Conservation (phyloP, 2,888 invertebrate species). For the Punctoribates punctum region DNA sequence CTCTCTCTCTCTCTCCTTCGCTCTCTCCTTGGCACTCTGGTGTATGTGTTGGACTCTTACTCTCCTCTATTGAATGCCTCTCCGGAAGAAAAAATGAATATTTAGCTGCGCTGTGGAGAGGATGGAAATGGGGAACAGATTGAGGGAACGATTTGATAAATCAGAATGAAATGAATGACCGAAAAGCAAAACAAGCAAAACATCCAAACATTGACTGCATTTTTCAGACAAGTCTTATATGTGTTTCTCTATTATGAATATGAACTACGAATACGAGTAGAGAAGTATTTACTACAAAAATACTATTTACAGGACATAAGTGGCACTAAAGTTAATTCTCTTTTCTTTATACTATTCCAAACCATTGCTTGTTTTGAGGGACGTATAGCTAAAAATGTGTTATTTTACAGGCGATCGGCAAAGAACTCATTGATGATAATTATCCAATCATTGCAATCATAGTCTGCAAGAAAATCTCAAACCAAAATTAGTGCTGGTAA, state of each 20-base stretch:
- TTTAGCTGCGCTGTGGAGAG: not conserved
- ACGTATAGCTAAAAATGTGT: constrained; percentile 27
- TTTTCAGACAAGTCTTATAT: not conserved
- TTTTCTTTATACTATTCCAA: not conserved
- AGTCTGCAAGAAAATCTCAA: constrained; percentile 8
- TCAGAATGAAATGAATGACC: constrained; percentile 32
- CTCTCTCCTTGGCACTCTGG: not conserved
- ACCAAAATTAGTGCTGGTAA: constrained; percentile 28
- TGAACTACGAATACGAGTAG: constrained; percentile 15
- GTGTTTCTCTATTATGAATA: not conserved
- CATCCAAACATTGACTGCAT: not conserved
- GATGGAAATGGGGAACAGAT: constrained; percentile 18
- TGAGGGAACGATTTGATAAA: constrained; percentile 25
- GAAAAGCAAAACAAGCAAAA: constrained; percentile 4
- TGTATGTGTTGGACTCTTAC: too few relatives aligned
- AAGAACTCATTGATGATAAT: constrained; percentile 34
- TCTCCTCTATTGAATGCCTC: not conserved
- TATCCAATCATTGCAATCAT: constrained; percentile 17
- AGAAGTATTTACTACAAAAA: constrained; percentile 22
- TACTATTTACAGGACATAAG: constrained; percentile 4
- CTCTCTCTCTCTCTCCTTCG: not conserved
- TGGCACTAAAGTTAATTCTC: constrained; percentile 9
- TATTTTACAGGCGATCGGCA: constrained; percentile 29
- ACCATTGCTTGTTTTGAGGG: constrained; percentile 11
- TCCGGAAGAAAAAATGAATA: constrained; percentile 32